phyloP scores from a whole-genome alignment of 2,888 invertebrate species.

The Acleris emargana region DNA sequence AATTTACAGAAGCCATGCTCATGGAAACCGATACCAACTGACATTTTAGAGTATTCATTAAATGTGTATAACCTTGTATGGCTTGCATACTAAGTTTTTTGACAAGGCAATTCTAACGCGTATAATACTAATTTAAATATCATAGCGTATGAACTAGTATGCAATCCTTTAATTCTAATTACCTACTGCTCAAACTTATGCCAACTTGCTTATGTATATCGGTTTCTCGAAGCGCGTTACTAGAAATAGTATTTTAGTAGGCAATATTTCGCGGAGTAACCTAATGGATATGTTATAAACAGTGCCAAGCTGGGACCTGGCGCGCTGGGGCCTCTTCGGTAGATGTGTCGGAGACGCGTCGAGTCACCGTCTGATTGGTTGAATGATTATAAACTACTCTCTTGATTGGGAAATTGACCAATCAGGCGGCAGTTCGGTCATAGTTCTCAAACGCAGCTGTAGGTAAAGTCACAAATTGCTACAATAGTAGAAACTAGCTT shows the following conservation, averaged over 20 bases:
- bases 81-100: background rate
- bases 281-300: constrained; percentile 34
- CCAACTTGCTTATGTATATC: constrained; percentile 17
- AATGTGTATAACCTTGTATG: too few relatives aligned
- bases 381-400: background rate
- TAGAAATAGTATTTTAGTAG: background rate
- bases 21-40: constrained; percentile 15
- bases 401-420: background rate
- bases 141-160: background rate
- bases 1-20: background rate
- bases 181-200: constrained; percentile 26
- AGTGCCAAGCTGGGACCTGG: constrained; percentile 58
- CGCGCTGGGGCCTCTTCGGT: constrained; percentile 22
- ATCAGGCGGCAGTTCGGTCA: background rate
- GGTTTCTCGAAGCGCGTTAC: constrained; percentile 10
- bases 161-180: background rate
- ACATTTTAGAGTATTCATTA: background rate
- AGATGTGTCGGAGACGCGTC: background rate
- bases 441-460: background rate
- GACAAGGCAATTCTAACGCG: background rate
- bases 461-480: constrained; percentile 26
- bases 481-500: constrained; percentile 3
- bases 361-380: constrained; percentile 3
- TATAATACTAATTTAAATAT: background rate
- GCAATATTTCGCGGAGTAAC: background rate